A percentile compares a stretch with the other conserved stretches of the same genome.
Evolutionary conservation across 2,888 invertebrate genomes (phyloP).

Genomic region (Agrotis clavis): DNA sequence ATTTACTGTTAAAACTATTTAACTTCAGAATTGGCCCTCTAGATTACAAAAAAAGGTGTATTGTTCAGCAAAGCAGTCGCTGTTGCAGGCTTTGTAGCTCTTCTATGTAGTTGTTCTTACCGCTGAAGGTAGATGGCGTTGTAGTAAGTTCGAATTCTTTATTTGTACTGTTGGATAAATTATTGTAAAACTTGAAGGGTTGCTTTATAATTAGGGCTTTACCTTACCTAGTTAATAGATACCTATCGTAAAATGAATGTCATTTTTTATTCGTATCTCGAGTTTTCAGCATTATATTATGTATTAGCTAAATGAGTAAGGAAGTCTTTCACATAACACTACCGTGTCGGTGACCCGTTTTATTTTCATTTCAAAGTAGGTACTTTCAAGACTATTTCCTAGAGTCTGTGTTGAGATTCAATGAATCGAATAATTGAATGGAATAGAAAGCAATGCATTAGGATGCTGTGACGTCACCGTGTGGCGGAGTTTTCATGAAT

Average conservation of each 20-base stretch:
- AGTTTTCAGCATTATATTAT: too few relatives aligned
- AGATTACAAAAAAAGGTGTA: background rate
- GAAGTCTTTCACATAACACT: background rate
- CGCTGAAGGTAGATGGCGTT: conserved; percentile 33
- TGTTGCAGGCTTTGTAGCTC: background rate
- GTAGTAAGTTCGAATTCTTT: background rate
- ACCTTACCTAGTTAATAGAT: too few relatives aligned
- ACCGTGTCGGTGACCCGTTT: conserved; percentile 21
- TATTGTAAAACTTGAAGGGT: background rate
- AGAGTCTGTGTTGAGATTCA: conserved; percentile 51
- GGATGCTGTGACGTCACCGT: conserved; percentile 63
- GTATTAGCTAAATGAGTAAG: background rate
- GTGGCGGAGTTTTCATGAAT: conserved; percentile 69
- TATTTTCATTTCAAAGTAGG: conserved; percentile 22
- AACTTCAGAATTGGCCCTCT: background rate
- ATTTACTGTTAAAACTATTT: too few relatives aligned
- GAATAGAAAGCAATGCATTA: conserved; percentile 74
- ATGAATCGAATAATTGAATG: conserved; percentile 61
- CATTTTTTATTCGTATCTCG: too few relatives aligned
- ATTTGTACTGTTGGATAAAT: background rate
- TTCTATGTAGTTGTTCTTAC: conserved; percentile 4
- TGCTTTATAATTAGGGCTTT: background rate
- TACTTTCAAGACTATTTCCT: conserved; percentile 26
- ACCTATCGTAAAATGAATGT: too few relatives aligned
- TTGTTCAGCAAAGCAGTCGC: too few relatives aligned